A percentile compares a stretch with the other conserved stretches of the same genome.
phyloP scores from a whole-genome alignment of 2,888 invertebrate species.

The Capitulum mitella region DNA sequence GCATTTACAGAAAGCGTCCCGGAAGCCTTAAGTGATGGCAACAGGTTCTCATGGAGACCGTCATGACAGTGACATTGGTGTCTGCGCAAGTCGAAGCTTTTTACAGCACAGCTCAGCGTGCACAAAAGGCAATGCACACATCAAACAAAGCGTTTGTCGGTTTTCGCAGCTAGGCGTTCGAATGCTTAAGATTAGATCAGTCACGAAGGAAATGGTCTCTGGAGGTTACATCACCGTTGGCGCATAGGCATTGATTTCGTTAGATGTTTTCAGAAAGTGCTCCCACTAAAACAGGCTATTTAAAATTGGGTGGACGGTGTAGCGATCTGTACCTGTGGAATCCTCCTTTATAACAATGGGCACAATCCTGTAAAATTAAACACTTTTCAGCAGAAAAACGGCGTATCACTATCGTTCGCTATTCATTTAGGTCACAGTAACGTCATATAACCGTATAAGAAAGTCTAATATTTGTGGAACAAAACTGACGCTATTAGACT shows the following conservation, averaged over 20 bases:
- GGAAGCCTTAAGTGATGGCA: background rate
- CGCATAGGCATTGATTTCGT: conserved; percentile 16
- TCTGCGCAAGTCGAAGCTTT: background rate
- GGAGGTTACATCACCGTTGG: too few species aligned
- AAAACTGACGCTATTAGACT: too few species aligned
- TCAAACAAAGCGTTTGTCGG: too few species aligned
- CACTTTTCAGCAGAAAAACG: background rate
- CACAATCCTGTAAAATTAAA: background rate
- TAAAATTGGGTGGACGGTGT: background rate
- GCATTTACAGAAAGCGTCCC: background rate
- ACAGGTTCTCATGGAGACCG: background rate
- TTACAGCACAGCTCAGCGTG: too few species aligned
- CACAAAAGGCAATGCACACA: too few species aligned
- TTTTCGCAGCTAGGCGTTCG: too few species aligned
- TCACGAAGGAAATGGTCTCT: too few species aligned
- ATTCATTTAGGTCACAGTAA: too few species aligned
- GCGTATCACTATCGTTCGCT: too few species aligned
- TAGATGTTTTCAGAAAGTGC: background rate
- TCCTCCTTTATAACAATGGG: conserved; percentile 28
- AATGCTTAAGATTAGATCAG: too few species aligned
- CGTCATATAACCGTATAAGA: too few species aligned
- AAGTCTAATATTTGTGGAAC: too few species aligned
- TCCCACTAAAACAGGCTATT: background rate
- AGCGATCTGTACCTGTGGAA: background rate
- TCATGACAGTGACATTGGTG: background rate